Evolutionary conservation across 2,797 vertebrate species (phyloP), one percentile per base, ranked within the genome.

Genomic region (Gadopsis bispinosus): DNA sequence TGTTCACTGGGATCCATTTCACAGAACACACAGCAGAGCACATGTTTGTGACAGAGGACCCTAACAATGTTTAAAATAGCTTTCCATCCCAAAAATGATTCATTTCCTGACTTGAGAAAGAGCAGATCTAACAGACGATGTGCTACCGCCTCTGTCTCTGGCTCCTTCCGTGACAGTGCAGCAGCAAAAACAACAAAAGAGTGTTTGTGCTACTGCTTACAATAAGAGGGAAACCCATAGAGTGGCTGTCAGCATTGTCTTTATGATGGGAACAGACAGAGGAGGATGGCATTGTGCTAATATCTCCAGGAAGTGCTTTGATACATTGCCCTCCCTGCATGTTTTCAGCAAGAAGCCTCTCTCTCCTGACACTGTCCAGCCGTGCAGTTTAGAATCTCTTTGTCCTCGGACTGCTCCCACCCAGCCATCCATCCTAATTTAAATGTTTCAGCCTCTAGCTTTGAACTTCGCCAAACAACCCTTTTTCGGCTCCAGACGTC

Each of bases 371-470:
- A 82, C 64, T 69, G 41, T 85, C 73, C 75, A 60, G 75, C 71
- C n/a, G 1, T 53, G 51, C 33, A 41, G 20, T 63, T 85, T 72
- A 68, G 88, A 75, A 75, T 75, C 14, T 77, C 56, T 80, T 61
- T 81, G 55, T 84, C 65, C 70, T 84, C 69, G 48, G 37, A 64
- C 58, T 41, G 64, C 58, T 88, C 81, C 76, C 63, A 70, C 77
- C 54, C 70, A 63, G 45, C 78, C 77, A 69, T 86, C 79, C 71
- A 48, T 92, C 77, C 80, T 78, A 78, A 91, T 91, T 83, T 59
- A 81, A 87, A 83, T 65, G 41, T 80, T 75, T 83, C 59, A 54
- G 45, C 65, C 59, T 83, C 66, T 33, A 8, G 31, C 74, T 75
- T 85, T 87, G 50, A 80, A 71, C 76, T 39, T 63, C 6, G 22